These are phyloP conservation scores for Elanoides forficatus DNA, from an alignment of 2,113 vertebrate species.

Conservation along the genomic window DNA sequence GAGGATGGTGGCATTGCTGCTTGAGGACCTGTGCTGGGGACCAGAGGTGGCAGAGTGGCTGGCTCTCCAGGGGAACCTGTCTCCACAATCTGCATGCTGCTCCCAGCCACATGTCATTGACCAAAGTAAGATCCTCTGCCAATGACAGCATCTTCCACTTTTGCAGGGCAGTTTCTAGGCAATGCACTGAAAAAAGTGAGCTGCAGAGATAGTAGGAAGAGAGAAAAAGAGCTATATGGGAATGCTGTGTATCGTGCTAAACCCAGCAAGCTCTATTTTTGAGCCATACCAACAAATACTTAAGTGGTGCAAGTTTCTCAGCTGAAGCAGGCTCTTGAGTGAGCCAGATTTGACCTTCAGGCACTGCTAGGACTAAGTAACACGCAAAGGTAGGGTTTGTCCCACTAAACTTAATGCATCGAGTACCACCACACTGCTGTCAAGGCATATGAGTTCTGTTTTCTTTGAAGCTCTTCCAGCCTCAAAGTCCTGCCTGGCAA, in stretches of 20 bases:
- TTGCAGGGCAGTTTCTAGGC: background rate
- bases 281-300: background rate
- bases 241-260: background rate
- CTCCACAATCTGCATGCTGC: background rate
- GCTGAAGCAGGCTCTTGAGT: background rate
- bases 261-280: background rate
- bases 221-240: background rate
- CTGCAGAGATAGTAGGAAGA: background rate
- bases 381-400: background rate
- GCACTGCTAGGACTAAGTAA: background rate
- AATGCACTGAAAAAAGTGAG: background rate
- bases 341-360: background rate
- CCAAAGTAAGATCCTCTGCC: background rate
- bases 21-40: background rate
- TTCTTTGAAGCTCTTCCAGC: slow-evolving; percentile 11
- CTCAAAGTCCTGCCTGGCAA: slow-evolving; percentile 40
- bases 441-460: background rate
- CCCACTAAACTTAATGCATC: background rate
- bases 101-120: background rate
- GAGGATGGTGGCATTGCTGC: background rate
- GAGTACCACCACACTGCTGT: background rate
- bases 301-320: background rate
- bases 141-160: background rate
- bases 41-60: background rate
- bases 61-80: background rate